A percentile compares a stretch with the other conserved stretches of the same genome.
Conservation (phyloP, 2,888 invertebrate genomes). For the Tortrix viridana region DNA sequence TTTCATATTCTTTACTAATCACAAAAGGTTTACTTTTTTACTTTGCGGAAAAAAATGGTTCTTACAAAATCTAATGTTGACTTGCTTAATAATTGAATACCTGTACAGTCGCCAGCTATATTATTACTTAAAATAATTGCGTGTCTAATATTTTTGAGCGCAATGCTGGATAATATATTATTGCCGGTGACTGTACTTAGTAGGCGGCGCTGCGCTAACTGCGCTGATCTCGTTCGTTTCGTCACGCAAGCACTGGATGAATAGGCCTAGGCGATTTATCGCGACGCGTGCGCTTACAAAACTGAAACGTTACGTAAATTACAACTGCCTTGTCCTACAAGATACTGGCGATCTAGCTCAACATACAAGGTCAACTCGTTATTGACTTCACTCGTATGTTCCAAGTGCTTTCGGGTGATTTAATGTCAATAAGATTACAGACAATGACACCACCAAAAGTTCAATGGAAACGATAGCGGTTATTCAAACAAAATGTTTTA, state of each 20-base stretch:
- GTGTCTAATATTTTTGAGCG: too few species aligned
- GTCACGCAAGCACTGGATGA: not conserved
- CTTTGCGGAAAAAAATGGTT: too few species aligned
- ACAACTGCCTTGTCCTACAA: slow-evolving; percentile 29
- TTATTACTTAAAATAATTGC: too few species aligned
- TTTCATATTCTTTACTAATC: too few species aligned
- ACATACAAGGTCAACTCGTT: slow-evolving; percentile 33
- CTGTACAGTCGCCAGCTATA: too few species aligned
- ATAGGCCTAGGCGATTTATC: slow-evolving; percentile 11
- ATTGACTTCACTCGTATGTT: slow-evolving; percentile 24
- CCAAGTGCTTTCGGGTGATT: slow-evolving; percentile 16
- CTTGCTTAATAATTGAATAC: too few species aligned
- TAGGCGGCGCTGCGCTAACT: too few species aligned
- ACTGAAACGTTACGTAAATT: slow-evolving; percentile 38
- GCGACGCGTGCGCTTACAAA: slow-evolving; percentile 26
- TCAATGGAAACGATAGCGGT: slow-evolving; percentile 31
- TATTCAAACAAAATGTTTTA: slow-evolving; percentile 21
- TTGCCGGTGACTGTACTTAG: too few species aligned
- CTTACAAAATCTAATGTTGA: too few species aligned
- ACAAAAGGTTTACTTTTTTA: too few species aligned
- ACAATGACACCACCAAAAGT: slow-evolving; percentile 27
- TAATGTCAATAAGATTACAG: slow-evolving; percentile 30
- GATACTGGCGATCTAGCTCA: slow-evolving; percentile 36
- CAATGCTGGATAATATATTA: too few species aligned
- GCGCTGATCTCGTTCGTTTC: too few species aligned